phyloP scores from a whole-genome alignment of 2,113 vertebrate genomes.

The Gracilinanus agilis region DNA sequence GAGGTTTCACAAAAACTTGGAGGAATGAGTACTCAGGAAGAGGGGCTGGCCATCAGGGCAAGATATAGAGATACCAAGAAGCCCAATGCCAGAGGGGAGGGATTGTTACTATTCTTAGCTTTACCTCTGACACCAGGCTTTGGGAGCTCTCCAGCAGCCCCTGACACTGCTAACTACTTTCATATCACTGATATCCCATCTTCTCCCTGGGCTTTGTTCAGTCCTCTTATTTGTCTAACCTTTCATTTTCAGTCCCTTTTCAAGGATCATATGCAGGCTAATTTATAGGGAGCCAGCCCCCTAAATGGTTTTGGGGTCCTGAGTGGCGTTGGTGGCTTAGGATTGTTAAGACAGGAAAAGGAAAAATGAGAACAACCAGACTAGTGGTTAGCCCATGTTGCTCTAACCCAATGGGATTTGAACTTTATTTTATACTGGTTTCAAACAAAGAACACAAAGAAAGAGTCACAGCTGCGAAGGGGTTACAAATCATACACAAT shows the following conservation, averaged over 20 bases:
- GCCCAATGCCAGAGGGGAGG: background rate
- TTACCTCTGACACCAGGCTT: background rate
- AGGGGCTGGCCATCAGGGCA: background rate
- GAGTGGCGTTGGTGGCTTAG: no score
- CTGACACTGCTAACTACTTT: background rate
- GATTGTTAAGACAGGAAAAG: no score
- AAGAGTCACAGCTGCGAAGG: no score
- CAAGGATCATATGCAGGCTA: background rate
- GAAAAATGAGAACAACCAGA: no score
- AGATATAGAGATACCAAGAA: background rate
- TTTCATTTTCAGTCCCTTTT: background rate
- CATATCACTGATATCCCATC: background rate
- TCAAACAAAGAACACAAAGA: no score
- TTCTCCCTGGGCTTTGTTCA: background rate
- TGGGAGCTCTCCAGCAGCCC: background rate
- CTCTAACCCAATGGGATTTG: no score
- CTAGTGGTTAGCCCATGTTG: no score
- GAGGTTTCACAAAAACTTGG: background rate
- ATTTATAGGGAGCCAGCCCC: no score
- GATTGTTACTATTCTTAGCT: background rate
- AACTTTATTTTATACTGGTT: no score
- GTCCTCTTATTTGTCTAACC: background rate
- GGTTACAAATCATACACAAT: no score
- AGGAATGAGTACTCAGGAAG: background rate
- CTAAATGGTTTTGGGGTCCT: no score